Evolutionary conservation across 2,113 vertebrate species (phyloP), one percentile per base, ranked within the genome.

Genomic region (Oreochromis spilurus): DNA sequence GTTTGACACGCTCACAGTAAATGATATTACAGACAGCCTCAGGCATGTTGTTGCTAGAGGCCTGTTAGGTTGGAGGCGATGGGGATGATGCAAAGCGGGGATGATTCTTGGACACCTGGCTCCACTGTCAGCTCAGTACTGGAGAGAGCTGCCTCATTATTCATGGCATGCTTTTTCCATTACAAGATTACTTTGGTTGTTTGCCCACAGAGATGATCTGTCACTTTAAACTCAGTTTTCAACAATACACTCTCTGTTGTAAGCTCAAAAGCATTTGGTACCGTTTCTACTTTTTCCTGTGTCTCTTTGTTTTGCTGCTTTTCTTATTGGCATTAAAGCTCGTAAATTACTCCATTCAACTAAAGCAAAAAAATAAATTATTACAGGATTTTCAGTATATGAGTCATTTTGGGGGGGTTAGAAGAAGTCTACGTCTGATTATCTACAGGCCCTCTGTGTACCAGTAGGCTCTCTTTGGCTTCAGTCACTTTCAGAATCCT

Each of bases 1-100:
- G 52, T 55, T 80, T 38, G 58, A 90, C 82, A 65, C 12, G 77
- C 82, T 88, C 86, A 67, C 78, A 50, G 79, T 83, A 70, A 92
- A 77, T 72, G 79, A 91, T 88, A 88, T 82, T 50, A 67, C 45
- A 45, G 5, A 16, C 13, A 6, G 80, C 91, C 87, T 83, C 43
- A 3, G 89, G 90, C 86, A 13, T 84, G 72, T n/a, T 14, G 40
- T 19, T 82, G 81, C 81, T 55, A 5, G 48, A 67, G 60, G 89
- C 81, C 83, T 48, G 84, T 62, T 86, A 7, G 50, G 62, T 36
- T 40, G 81, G 52, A 90, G 29, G 82, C 2, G 8, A 57, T 78
- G 38, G 16, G 55, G 82, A 81, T 75, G 79, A 89, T 84, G 67
- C 14, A 57, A 84, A 85, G n/a, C 19, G 13, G 12, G 29, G 79